A percentile compares a stretch with the other conserved stretches of the same genome.
phyloP scores from a whole-genome alignment of 2,888 invertebrate species.

The Crocallis elinguaria region DNA sequence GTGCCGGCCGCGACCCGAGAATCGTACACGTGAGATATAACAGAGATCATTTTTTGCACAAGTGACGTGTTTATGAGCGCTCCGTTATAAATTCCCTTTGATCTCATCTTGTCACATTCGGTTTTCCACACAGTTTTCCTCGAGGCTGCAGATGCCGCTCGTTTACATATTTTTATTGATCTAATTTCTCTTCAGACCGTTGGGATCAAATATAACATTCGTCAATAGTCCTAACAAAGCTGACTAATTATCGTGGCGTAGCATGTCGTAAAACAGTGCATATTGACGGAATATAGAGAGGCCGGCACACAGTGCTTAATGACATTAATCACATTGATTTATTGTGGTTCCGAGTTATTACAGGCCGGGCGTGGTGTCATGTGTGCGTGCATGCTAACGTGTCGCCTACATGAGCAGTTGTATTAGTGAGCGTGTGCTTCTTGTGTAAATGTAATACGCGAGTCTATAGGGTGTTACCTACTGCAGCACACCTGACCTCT shows the following conservation, averaged over 20 bases:
- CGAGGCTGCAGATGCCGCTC: constrained; percentile 49
- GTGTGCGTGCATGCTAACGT: constrained; percentile 66
- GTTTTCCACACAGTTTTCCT: constrained; percentile 49
- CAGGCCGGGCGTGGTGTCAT: constrained; percentile 70
- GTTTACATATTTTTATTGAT: constrained; percentile 63
- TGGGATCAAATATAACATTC: constrained; percentile 61
- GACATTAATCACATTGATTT: constrained; percentile 86
- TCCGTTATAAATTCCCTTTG: constrained; percentile 75
- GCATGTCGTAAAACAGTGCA: constrained; percentile 84
- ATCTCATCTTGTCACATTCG: constrained; percentile 70
- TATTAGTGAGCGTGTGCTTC: constrained; percentile 63
- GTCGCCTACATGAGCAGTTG: constrained; percentile 43
- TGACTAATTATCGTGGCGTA: constrained; percentile 84
- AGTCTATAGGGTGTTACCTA: constrained; percentile 66
- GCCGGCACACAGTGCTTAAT: constrained; percentile 85
- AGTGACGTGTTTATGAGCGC: constrained; percentile 76
- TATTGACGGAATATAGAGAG: constrained; percentile 85
- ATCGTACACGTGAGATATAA: constrained; percentile 65
- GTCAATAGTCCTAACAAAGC: constrained; percentile 81
- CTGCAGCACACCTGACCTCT: constrained; percentile 46
- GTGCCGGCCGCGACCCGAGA: constrained; percentile 43
- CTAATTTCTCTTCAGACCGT: constrained; percentile 58
- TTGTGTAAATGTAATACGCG: constrained; percentile 76
- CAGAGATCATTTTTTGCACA: constrained; percentile 80
- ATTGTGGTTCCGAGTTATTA: constrained; percentile 86